Evolutionary conservation across 2,113 vertebrate species (phyloP), one percentile per base, ranked within the genome.

Genomic region (Chauna torquata): DNA sequence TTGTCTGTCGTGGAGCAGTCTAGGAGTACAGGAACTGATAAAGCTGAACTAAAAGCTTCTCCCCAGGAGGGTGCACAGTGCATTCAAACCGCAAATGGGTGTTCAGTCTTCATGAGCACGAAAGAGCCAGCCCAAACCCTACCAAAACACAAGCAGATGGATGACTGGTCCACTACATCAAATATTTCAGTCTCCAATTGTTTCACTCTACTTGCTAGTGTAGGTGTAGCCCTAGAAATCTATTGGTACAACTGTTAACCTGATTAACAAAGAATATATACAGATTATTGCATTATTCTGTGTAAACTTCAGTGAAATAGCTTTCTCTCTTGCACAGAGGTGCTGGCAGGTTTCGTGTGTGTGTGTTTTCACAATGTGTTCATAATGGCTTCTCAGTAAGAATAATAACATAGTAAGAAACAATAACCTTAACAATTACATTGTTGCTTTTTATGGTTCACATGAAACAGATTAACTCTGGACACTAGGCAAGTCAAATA

Each of bases 1-100:
- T 15, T 9, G 5, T 9, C 12, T 0, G 0, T n/a, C 0, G 0
- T 45, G 38, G 24, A 49, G 9, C 4, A 40, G 17, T 30, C 24
- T 47, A 50, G 47, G 20, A 45, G 16, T 22, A 3, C 28, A 65
- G 36, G 17, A 27, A 40, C 0, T 6, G 18, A 50, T 20, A 59
- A 64, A 71, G 8, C 22, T 50, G 44, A 81, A 45, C 7, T 0
- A 3, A 74, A 74, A 49, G 4, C 16, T 57, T 58, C 23, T 72
- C 24, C 34, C 12, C 2, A 3, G 32, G 4, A 70, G 6, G 3
- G 6, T 52, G 25, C 10, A 57, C 36, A 77, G 8, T 22, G 36
- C 42, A 2, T 38, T 38, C 5, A 3, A 72, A 50, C 10, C 5
- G 8, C 40, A 50, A 74, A n/a, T 2, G 10, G 6, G 2, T 12